Percentiles rank a stretch among this genome's conserved stretches.
These are phyloP conservation scores for Aphaenogaster rudis DNA, from an alignment of 1,140 invertebrate species.

Conservation along the genomic window DNA sequence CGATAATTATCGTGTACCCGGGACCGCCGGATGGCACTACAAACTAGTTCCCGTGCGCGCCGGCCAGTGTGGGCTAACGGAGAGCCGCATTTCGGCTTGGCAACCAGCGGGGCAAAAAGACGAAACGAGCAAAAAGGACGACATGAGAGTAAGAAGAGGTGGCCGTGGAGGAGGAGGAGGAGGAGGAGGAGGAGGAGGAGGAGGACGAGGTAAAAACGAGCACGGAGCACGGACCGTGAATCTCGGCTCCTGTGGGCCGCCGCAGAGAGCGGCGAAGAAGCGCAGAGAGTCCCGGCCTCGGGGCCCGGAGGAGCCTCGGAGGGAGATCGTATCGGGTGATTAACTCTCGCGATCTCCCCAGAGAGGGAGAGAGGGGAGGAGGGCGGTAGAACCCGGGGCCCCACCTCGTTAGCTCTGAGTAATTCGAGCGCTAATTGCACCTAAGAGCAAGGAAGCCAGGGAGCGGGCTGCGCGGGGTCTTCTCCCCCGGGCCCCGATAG, in stretches of 20 bases:
- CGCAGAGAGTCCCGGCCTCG: neutral
- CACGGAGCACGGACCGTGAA: constrained; percentile 63
- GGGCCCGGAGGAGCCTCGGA: constrained; percentile 47
- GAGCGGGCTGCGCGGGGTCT: constrained; percentile 50
- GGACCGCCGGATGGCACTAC: constrained; percentile 51
- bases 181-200: constrained; percentile 1
- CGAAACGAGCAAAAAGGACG: constrained; percentile 8
- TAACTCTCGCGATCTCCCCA: constrained; percentile 81
- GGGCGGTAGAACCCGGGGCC: constrained; percentile 54
- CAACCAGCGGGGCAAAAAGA: constrained; percentile 22
- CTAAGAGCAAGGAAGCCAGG: constrained; percentile 77
- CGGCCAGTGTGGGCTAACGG: constrained; percentile 55
- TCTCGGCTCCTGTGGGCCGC: constrained; percentile 65
- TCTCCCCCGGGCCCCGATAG: constrained; percentile 61
- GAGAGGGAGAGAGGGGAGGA: neutral
- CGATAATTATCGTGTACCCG: constrained; percentile 66
- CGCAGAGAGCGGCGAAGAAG: constrained; percentile 25
- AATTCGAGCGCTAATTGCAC: constrained; percentile 85
- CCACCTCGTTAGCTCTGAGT: constrained; percentile 85
- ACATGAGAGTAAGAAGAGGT: neutral
- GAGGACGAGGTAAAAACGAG: constrained; percentile 20
- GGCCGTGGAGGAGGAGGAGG: neutral
- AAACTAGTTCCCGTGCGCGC: constrained; percentile 56
- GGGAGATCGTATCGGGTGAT: constrained; percentile 83
- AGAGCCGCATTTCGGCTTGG: constrained; percentile 62